Evolutionary conservation across 2,888 invertebrate genomes (phyloP).

Genomic region (Meloe dianella): DNA sequence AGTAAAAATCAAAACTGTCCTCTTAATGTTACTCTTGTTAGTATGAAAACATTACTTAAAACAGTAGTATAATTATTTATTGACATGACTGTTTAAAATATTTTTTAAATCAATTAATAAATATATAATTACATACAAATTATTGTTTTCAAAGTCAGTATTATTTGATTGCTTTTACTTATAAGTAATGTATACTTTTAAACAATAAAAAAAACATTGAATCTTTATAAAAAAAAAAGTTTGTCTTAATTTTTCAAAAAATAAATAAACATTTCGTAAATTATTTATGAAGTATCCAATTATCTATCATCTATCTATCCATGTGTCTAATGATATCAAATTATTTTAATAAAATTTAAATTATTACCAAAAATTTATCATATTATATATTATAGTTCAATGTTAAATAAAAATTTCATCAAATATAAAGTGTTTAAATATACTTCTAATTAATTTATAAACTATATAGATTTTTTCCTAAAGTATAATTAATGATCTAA

Average conservation of each 20-base stretch:
- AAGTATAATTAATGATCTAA: conserved; percentile 3
- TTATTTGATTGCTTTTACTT: conserved; percentile 34
- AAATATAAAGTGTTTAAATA: conserved; percentile 2
- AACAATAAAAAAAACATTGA: conserved; percentile 27
- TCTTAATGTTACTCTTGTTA: conserved; percentile 25
- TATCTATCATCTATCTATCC: too few species aligned
- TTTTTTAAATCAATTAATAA: conserved; percentile 24
- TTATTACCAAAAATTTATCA: background rate
- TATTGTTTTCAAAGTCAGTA: conserved; percentile 31
- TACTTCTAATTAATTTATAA: background rate
- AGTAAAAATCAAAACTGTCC: conserved; percentile 1
- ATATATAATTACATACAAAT: conserved; percentile 12
- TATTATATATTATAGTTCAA: background rate
- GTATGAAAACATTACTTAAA: conserved; percentile 20
- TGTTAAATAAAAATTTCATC: background rate
- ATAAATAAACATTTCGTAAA: too few species aligned
- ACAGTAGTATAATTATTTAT: conserved; percentile 22
- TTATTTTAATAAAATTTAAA: background rate
- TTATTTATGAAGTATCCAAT: too few species aligned
- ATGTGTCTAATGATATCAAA: too few species aligned
- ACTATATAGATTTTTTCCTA: too few species aligned
- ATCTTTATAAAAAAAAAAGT: background rate
- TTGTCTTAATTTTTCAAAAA: background rate
- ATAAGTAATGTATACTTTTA: conserved; percentile 33
- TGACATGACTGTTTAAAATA: conserved; percentile 26